Conservation (phyloP, 2,888 invertebrate species). For the Venusia cambrica region DNA sequence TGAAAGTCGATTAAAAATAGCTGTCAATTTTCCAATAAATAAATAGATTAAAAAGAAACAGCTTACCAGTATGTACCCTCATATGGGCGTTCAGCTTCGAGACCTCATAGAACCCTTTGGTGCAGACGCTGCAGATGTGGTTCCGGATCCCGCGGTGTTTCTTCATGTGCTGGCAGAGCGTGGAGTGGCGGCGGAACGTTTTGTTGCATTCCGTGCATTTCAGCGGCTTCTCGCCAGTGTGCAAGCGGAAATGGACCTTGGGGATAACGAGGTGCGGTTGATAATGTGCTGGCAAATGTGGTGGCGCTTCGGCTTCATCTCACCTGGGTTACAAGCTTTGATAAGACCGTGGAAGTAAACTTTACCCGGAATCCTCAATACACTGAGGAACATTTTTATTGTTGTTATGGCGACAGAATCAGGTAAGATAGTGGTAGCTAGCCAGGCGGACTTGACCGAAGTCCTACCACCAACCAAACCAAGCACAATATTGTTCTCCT, state of each 20-base stretch:
- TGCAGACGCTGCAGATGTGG: conserved; percentile 69
- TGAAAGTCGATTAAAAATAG: too few relatives aligned
- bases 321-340: too few relatives aligned
- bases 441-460: too few relatives aligned
- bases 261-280: not conserved
- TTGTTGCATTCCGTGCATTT: conserved; percentile 74
- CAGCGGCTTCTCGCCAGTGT: conserved; percentile 75
- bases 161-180: conserved; percentile 77
- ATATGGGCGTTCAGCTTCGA: conserved; percentile 76
- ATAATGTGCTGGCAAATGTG: not conserved
- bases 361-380: too few relatives aligned
- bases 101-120: conserved; percentile 75
- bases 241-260: conserved; percentile 74
- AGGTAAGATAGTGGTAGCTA: too few relatives aligned
- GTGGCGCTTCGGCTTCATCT: too few relatives aligned
- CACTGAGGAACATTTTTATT: too few relatives aligned
- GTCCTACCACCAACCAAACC: too few relatives aligned
- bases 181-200: conserved; percentile 74
- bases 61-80: conserved; percentile 73
- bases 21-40: too few relatives aligned
- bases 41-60: conserved; percentile 2
- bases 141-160: conserved; percentile 75
- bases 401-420: too few relatives aligned
- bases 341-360: too few relatives aligned
- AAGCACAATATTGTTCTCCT: too few relatives aligned